Evolutionary conservation across 2,113 vertebrate species (phyloP).

Genomic region (Numida meleagris): DNA sequence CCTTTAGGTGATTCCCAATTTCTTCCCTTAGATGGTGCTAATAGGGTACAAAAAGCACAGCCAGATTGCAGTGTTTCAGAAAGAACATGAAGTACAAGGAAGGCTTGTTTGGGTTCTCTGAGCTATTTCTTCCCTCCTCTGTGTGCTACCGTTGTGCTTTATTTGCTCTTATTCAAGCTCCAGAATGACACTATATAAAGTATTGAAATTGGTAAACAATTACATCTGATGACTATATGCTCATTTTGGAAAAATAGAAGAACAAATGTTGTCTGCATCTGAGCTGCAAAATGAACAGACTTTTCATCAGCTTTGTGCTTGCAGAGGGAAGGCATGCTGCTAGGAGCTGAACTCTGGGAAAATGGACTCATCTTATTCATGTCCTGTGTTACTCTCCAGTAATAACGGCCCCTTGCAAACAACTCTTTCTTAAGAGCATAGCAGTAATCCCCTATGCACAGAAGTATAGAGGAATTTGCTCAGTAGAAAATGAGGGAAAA

Average conservation of each 20-base stretch:
- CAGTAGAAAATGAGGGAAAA: neutral
- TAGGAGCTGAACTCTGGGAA: neutral
- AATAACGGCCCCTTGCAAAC: neutral
- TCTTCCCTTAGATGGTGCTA: conserved; percentile 76
- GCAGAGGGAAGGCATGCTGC: neutral
- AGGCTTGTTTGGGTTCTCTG: neutral
- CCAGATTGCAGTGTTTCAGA: neutral
- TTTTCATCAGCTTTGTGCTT: neutral
- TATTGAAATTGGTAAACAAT: conserved; percentile 38
- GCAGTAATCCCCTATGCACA: neutral
- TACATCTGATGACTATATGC: conserved; percentile 41
- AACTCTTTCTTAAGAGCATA: neutral
- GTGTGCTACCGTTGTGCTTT: conserved; percentile 11
- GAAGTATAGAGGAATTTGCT: neutral
- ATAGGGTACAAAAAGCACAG: conserved; percentile 54
- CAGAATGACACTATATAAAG: neutral
- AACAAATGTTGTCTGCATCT: conserved; percentile 7
- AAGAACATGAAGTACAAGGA: neutral
- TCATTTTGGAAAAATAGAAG: conserved; percentile 24
- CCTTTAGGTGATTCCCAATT: conserved; percentile 27
- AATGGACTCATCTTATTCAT: neutral
- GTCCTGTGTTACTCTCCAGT: neutral
- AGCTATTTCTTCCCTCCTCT: conserved; percentile 1
- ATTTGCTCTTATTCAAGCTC: conserved; percentile 23
- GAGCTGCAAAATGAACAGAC: conserved; percentile 36